Percentiles rank a stretch among this genome's conserved stretches.
These are phyloP conservation scores for Drosophila suzukii DNA, from an alignment of 1,140 invertebrate genomes.

Conservation along the genomic window DNA sequence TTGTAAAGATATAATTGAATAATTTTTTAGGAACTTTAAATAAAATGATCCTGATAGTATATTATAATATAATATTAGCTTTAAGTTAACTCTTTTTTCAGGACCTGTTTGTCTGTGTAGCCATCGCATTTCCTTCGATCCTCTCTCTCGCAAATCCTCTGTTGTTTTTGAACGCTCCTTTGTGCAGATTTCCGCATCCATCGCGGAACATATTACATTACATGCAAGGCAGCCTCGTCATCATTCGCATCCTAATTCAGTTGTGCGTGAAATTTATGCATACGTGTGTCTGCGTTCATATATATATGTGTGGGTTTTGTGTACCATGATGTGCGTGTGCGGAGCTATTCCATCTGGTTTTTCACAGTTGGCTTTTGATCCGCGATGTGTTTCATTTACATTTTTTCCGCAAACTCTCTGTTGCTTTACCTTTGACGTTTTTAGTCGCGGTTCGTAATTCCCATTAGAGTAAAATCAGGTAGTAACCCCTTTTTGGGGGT, in stretches of 20 bases:
- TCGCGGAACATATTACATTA: slow-evolving; percentile 48
- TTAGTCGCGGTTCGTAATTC: slow-evolving; percentile 26
- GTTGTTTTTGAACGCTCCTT: slow-evolving; percentile 52
- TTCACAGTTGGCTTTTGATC: slow-evolving; percentile 42
- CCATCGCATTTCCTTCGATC: neutral
- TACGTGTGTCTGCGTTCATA: slow-evolving; percentile 30
- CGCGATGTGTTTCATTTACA: slow-evolving; percentile 52
- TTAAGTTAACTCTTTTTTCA: neutral
- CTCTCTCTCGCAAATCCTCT: neutral
- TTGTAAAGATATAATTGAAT: too few relatives aligned
- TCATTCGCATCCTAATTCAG: slow-evolving; percentile 60
- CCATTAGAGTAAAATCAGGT: slow-evolving; percentile 12
- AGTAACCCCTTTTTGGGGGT: too few relatives aligned
- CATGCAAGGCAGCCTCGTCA: slow-evolving; percentile 37
- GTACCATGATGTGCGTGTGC: slow-evolving; percentile 1
- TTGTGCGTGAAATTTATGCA: slow-evolving; percentile 79
- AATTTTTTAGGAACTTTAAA: too few relatives aligned
- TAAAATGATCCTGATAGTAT: too few relatives aligned
- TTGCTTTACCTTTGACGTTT: slow-evolving; percentile 24
- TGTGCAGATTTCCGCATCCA: slow-evolving; percentile 75
- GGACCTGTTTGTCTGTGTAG: neutral
- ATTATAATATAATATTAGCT: too few relatives aligned
- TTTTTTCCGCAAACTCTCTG: slow-evolving; percentile 24
- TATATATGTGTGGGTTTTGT: neutral
- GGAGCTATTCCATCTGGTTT: slow-evolving; percentile 35